phyloP scores from a whole-genome alignment of 2,113 vertebrate genomes.

The Misgurnus anguillicaudatus region DNA sequence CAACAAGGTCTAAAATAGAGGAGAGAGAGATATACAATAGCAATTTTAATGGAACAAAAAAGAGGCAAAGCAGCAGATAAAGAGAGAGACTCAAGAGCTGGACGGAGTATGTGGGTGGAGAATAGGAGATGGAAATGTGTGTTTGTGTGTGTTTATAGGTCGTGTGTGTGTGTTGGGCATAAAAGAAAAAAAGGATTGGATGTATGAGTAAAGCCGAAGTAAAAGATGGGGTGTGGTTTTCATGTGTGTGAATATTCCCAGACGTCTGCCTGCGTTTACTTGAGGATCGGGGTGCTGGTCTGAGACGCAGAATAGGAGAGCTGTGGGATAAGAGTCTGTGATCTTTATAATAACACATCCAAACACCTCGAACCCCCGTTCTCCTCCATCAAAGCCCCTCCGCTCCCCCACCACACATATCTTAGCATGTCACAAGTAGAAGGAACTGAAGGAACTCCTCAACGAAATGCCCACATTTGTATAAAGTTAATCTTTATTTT shows the following conservation, averaged over 20 bases:
- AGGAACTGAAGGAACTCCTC: too few species aligned
- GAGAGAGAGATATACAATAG: neutral
- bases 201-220: neutral
- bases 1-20: neutral
- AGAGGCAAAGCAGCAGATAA: neutral
- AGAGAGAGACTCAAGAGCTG: neutral
- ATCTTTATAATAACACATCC: conserved; percentile 17
- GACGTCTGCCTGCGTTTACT: conserved; percentile 47
- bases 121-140: neutral
- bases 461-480: too few species aligned
- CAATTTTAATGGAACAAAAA: too few species aligned
- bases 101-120: neutral
- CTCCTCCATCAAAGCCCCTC: neutral
- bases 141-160: neutral
- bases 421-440: neutral
- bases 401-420: neutral
- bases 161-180: neutral
- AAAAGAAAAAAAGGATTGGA: neutral
- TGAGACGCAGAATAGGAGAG: conserved; percentile 33
- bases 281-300: conserved; percentile 46
- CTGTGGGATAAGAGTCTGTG: conserved; percentile 19
- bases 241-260: conserved; percentile 38
- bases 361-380: neutral
- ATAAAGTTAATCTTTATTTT: neutral
- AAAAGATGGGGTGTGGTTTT: conserved; percentile 13